Evolutionary conservation across 1,140 invertebrate genomes (phyloP), one percentile per base, ranked within the genome.

Genomic region (Batillaria attramentaria): DNA sequence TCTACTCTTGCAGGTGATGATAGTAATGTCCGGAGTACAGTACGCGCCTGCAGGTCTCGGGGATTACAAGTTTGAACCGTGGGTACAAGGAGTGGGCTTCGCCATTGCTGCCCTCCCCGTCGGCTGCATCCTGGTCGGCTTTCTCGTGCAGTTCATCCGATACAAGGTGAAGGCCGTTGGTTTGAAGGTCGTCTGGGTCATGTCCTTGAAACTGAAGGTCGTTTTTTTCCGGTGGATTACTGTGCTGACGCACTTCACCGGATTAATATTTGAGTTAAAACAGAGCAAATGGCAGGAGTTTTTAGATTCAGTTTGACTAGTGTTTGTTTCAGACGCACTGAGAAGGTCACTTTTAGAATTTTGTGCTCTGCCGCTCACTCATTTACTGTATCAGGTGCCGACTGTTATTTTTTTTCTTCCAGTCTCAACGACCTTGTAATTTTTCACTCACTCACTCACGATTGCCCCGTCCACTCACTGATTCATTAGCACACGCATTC

Each of bases 71-170:
- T 87, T 86, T 76, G 82, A 83, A 31, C 20, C 72, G 28, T 87
- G 84, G 84, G 83, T 77, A 28, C 82, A 87, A 76, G 78, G 72
- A 1, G 28, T 83, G 5, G 86, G 84, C 0, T 87, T 85, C 79
- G 72, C 33, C 18, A 69, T 84, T 43, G 83, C 84, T 4, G 81
- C 68, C 2, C 46, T 84, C 16, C 84, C 86, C 2, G 35, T 87
- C 6, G n/a, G 72, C 2, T 50, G 80, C 3, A 79, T 87, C 0
- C 24, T 84, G 18, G 3, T 72, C 3, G 83, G 77, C 0, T 69
- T 79, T 13, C 28, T 80, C 4, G 74, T 85, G 3, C 80, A 85
- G 37, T 8, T 70, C 10, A 41, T 70, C 31, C 31, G 76, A 79
- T 83, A 79, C 65, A 72, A 77, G 77, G 83, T 84, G 75, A 70